phyloP scores from a whole-genome alignment of 1,140 invertebrate species.

The Coenobita brevimanus region DNA sequence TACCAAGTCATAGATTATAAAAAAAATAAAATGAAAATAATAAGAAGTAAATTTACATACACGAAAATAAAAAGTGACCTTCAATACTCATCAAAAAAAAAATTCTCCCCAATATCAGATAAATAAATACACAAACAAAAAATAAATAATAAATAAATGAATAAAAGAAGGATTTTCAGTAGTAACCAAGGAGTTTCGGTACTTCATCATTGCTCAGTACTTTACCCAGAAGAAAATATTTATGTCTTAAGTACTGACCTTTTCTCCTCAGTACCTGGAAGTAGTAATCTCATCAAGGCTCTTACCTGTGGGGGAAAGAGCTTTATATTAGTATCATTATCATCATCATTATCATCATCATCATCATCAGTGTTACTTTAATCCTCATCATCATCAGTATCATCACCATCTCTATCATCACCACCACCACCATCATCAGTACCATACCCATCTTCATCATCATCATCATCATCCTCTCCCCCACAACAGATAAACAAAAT shows the following conservation, averaged over 20 bases:
- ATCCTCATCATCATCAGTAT: neutral
- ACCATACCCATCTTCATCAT: too few relatives aligned
- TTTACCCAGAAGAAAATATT: too few relatives aligned
- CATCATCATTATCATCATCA: neutral
- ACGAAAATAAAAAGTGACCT: too few relatives aligned
- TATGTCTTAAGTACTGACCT: slow-evolving; percentile 8
- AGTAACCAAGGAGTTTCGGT: neutral
- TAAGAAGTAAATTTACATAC: too few relatives aligned
- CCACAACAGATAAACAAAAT: neutral
- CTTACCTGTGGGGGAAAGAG: neutral
- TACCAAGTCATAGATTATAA: too few relatives aligned
- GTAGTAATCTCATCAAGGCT: neutral
- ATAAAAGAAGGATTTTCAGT: neutral
- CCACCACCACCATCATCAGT: neutral
- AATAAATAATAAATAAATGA: neutral
- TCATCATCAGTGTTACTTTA: neutral
- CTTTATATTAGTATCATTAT: too few relatives aligned
- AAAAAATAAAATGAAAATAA: too few relatives aligned
- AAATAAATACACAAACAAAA: neutral
- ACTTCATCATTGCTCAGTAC: too few relatives aligned
- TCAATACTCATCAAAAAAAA: too few relatives aligned
- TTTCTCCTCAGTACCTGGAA: neutral
- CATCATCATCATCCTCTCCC: slow-evolving; percentile 11
- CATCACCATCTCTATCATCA: neutral
- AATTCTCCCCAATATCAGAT: too few relatives aligned